Evolutionary conservation across 2,888 invertebrate species (phyloP), one percentile per base, ranked within the genome.

Genomic region (Troides aeacus): DNA sequence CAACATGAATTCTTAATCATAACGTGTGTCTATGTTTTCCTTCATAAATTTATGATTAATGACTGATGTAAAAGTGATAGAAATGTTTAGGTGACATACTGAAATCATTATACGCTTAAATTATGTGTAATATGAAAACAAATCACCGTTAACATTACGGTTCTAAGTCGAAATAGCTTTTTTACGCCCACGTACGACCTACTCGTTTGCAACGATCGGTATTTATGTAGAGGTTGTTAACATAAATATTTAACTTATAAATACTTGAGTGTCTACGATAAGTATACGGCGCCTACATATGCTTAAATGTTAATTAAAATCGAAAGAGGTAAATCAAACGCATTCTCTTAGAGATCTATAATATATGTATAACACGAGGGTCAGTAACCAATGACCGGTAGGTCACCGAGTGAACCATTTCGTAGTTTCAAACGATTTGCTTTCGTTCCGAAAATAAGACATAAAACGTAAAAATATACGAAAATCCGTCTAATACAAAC

Each of bases 111-210:
- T 66, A 39, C 5, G 39, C 23, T 56, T 53, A 56, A 66, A 62
- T 61, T 60, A 53, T 56, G 23, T 42, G 23, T 42, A 56, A 66
- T 18, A 61, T 53, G 30, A 66, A 66, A n/a, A 66, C 60, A 60
- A 61, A 56, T 60, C 23, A 53, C 56, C 59, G 30, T 64, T 61
- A 59, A 23, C 24, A 42, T 53, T 69, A 57, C 60, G 57, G 64
- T 57, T 30, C 56, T 56, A 53, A n/a, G 57, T 69, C 64, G 64
- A 42, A 39, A 64, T 69, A 57, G 24, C 8, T 53, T 60, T 53
- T 64, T 61, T 57, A 61, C 69, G 61, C 42, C 64, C 6, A 65
- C 46, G 18, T 46, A 30, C 53, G n/a, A n/a, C 46, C 46, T 46
- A 46, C 46, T 46, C 15, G 15, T 17, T 2, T n/a, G 6, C 8